These are phyloP conservation scores for Gonatopus flavifemur DNA, from an alignment of 1,140 invertebrate genomes.

Conservation along the genomic window DNA sequence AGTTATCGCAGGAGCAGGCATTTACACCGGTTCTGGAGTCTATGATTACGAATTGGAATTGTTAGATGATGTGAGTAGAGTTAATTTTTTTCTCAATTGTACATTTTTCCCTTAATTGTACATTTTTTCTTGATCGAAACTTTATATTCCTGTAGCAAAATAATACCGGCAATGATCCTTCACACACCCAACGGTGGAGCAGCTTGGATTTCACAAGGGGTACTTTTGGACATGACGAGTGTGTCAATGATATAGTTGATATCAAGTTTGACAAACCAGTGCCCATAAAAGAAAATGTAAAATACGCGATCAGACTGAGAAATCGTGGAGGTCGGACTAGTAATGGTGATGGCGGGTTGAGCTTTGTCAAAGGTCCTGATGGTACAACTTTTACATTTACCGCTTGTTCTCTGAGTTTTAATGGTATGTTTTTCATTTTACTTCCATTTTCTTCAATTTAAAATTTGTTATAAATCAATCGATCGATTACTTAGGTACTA, in stretches of 20 bases:
- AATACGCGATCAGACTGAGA: slow-evolving; percentile 86
- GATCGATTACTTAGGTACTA: slow-evolving; percentile 60
- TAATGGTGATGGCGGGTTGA: slow-evolving; percentile 89
- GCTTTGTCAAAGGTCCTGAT: slow-evolving; percentile 86
- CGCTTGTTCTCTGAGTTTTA: slow-evolving; percentile 90
- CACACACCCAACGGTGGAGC: slow-evolving; percentile 70
- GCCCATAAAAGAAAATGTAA: slow-evolving; percentile 84
- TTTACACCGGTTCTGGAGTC: slow-evolving; percentile 85
- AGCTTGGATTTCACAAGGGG: slow-evolving; percentile 74
- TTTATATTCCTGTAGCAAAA: slow-evolving; percentile 44
- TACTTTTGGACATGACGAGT: slow-evolving; percentile 76
- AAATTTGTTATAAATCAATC: not conserved
- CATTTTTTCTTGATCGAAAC: slow-evolving; percentile 12
- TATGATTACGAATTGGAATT: slow-evolving; percentile 92
- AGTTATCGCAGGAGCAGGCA: slow-evolving; percentile 82
- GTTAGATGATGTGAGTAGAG: slow-evolving; percentile 71
- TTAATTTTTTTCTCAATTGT: slow-evolving; percentile 12
- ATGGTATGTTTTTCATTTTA: slow-evolving; percentile 65
- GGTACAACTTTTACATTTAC: slow-evolving; percentile 90
- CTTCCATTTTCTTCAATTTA: not conserved
- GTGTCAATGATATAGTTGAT: slow-evolving; percentile 76
- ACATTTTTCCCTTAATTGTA: slow-evolving; percentile 11
- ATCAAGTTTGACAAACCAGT: slow-evolving; percentile 89
- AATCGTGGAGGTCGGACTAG: slow-evolving; percentile 91
- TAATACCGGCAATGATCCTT: slow-evolving; percentile 58